Percentiles rank a stretch among this genome's conserved stretches.
Conservation (phyloP, 2,888 invertebrate genomes). For the Pseudococcus jackbeardsleyi region DNA sequence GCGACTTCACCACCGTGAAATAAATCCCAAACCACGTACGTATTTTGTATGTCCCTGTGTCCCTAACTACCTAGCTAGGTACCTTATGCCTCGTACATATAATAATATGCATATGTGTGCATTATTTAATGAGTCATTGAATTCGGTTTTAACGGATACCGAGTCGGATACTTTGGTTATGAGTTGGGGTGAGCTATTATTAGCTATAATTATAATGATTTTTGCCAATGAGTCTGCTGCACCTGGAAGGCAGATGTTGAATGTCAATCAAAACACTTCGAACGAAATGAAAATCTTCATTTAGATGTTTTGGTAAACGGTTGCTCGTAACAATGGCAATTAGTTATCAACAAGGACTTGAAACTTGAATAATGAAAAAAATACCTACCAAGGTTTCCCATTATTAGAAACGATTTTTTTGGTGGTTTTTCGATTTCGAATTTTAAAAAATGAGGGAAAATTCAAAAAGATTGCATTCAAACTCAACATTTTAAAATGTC, state of each 20-base stretch:
- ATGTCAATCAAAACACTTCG: constrained; percentile 46
- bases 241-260: constrained; percentile 53
- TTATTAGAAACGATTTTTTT: too few species aligned
- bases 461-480: too few species aligned
- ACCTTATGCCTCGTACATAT: background rate
- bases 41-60: background rate
- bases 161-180: constrained; percentile 27
- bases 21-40: background rate
- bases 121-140: constrained; percentile 31
- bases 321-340: background rate
- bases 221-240: constrained; percentile 8
- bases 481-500: too few species aligned
- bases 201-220: constrained; percentile 47
- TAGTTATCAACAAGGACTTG: background rate
- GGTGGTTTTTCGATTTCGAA: too few species aligned
- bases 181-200: constrained; percentile 28
- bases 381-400: background rate
- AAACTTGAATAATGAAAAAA: background rate
- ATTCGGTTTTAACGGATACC: constrained; percentile 17
- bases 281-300: background rate
- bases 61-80: background rate
- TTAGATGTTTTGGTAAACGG: background rate
- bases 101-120: constrained; percentile 20
- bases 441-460: too few species aligned
- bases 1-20: background rate